A percentile compares a stretch with the other conserved stretches of the same genome.
Evolutionary conservation across 2,797 vertebrate genomes (phyloP).

Genomic region (Mionectes olivaceus): DNA sequence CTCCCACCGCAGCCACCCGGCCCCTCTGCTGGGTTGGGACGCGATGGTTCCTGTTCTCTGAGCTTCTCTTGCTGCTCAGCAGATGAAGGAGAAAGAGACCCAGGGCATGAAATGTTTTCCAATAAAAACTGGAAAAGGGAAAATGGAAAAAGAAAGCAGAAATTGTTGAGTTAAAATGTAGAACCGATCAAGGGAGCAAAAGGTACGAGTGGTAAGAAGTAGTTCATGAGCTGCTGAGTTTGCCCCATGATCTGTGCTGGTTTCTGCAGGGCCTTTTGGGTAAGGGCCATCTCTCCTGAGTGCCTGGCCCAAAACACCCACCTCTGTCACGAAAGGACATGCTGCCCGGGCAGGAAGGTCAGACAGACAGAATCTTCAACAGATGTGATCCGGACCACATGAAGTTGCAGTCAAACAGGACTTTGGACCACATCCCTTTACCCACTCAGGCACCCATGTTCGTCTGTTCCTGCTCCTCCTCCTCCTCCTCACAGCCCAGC

Average conservation of each 20-base stretch:
- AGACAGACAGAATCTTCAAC: background rate
- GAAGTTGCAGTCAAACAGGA: background rate
- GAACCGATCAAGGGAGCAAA: background rate
- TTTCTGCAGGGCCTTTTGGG: background rate
- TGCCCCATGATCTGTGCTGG: background rate
- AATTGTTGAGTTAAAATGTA: background rate
- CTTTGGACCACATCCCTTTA: background rate
- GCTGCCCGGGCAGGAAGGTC: background rate
- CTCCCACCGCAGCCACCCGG: rapidly evolving
- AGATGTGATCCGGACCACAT: background rate
- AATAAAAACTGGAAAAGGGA: background rate
- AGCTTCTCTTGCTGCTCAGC: background rate
- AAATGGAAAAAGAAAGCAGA: background rate
- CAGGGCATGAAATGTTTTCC: background rate
- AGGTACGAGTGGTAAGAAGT: background rate
- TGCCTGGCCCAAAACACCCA: background rate
- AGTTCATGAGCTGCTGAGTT: background rate
- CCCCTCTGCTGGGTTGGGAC: background rate
- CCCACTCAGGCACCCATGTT: background rate
- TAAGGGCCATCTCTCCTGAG: background rate
- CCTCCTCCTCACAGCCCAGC: background rate
- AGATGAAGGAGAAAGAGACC: background rate
- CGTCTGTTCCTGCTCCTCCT: background rate
- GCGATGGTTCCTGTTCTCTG: background rate
- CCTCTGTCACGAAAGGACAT: rapidly evolving